Evolutionary conservation across 2,888 invertebrate species (phyloP).

Genomic region (Harmothoe impar): DNA sequence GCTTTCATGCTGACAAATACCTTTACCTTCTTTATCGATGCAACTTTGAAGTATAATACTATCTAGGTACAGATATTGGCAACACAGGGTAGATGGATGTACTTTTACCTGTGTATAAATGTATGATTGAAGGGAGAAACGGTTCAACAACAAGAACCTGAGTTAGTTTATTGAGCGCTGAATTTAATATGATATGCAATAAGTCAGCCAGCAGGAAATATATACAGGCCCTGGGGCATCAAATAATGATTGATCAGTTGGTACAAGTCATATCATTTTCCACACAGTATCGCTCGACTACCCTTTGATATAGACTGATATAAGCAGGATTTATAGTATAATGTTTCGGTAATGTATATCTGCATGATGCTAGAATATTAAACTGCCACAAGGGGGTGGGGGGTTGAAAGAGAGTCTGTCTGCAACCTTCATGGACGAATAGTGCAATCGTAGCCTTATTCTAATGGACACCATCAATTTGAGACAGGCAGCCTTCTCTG

Average conservation of each 20-base stretch:
- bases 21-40: neutral
- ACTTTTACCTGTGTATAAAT: slow-evolving; percentile 27
- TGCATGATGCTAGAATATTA: neutral
- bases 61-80: neutral
- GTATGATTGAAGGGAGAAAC: neutral
- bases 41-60: slow-evolving; percentile 29
- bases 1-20: neutral
- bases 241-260: slow-evolving; percentile 14
- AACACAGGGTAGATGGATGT: neutral
- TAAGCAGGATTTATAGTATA: neutral
- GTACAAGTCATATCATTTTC: neutral
- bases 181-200: slow-evolving; percentile 22
- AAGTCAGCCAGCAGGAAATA: slow-evolving; percentile 6
- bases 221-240: neutral
- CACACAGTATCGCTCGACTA: neutral
- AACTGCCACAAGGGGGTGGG: no score
- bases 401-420: no score
- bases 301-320: neutral
- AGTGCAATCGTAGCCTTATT: no score
- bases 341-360: neutral
- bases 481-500: no score
- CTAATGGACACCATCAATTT: no score
- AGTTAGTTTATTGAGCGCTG: neutral
- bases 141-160: neutral
- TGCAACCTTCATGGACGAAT: no score